Conservation (phyloP, 1,140 invertebrate species). For the Akabosia matsudoensis region DNA sequence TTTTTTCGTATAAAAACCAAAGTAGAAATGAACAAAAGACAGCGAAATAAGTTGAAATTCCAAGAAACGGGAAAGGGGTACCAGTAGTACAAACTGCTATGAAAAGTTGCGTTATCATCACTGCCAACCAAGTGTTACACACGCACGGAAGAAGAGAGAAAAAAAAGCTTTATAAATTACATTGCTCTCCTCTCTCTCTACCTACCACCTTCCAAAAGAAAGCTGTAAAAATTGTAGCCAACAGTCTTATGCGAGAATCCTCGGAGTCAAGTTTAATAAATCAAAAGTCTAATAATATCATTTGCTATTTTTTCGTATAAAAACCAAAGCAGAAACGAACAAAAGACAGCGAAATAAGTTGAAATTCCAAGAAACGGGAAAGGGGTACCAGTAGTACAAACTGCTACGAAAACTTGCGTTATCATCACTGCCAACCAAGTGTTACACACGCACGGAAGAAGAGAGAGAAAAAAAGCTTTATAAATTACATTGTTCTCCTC, state of each 20-base stretch:
- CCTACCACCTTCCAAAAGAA: neutral
- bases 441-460: neutral
- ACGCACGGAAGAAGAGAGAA: neutral
- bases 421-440: too few relatives aligned
- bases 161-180: neutral
- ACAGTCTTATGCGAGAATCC: too few relatives aligned
- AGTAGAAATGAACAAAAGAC: too few relatives aligned
- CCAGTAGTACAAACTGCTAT: too few relatives aligned
- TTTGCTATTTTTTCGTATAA: neutral
- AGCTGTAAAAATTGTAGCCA: constrained; percentile 4
- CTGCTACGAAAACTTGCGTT: too few relatives aligned
- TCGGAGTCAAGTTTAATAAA: too few relatives aligned
- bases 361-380: neutral
- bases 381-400: too few relatives aligned
- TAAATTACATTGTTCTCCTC: neutral
- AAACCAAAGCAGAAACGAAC: too few relatives aligned
- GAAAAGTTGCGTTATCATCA: too few relatives aligned
- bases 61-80: neutral
- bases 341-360: too few relatives aligned
- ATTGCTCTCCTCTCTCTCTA: neutral
- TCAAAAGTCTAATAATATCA: constrained; percentile 21
- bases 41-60: too few relatives aligned
- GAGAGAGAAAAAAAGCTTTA: neutral
- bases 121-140: neutral
- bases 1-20: too few relatives aligned